These are phyloP conservation scores for Camarhynchus parvulus DNA, from an alignment of 2,113 vertebrate species.

Conservation along the genomic window DNA sequence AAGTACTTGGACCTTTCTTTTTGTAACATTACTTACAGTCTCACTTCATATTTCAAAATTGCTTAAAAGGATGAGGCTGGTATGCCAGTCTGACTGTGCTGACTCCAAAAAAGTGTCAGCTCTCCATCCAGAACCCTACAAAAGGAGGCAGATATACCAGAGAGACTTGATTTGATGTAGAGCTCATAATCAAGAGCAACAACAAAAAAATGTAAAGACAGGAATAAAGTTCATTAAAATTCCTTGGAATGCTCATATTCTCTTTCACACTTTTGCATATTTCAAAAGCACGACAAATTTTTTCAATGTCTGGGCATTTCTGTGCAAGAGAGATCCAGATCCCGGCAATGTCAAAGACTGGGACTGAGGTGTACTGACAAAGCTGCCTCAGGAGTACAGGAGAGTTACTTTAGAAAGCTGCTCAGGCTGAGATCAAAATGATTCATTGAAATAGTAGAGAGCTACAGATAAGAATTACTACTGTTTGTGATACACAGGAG, in stretches of 20 bases:
- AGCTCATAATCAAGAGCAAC: background rate
- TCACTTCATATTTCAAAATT: background rate
- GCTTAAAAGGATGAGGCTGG: background rate
- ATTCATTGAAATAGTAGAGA: background rate
- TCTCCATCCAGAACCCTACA: background rate
- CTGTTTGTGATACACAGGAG: background rate
- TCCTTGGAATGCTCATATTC: background rate
- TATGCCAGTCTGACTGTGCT: background rate
- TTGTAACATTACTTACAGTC: background rate
- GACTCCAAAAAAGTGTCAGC: background rate
- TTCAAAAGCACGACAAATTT: background rate
- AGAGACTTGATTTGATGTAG: background rate
- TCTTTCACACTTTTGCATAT: background rate
- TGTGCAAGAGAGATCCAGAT: background rate
- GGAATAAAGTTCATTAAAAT: background rate
- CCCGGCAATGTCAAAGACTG: accelerated
- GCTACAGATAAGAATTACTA: background rate
- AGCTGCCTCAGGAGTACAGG: background rate
- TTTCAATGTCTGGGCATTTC: background rate
- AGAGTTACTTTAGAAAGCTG: background rate
- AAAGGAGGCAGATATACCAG: background rate
- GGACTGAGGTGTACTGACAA: background rate
- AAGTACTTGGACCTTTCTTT: background rate
- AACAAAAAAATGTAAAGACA: background rate
- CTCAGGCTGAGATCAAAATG: background rate